These are phyloP conservation scores for Kobus ellipsiprymnus DNA, from an alignment of 2,113 vertebrate genomes.

Conservation along the genomic window DNA sequence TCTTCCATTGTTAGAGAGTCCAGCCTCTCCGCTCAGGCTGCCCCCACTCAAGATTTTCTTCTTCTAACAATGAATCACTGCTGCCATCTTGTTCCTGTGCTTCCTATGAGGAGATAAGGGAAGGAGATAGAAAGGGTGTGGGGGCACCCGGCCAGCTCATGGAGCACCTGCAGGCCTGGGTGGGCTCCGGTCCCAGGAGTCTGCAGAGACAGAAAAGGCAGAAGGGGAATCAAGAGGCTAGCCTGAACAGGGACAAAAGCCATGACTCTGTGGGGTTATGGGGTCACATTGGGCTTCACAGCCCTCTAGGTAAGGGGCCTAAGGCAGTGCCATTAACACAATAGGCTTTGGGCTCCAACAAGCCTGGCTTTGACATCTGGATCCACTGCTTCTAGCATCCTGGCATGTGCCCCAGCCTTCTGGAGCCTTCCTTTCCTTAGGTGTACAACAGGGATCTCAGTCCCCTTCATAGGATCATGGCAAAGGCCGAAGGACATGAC, in stretches of 20 bases:
- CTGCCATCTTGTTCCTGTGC: background rate
- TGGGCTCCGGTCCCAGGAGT: background rate
- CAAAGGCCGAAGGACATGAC: no score
- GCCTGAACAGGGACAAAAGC: background rate
- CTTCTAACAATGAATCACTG: slow-evolving; percentile 22
- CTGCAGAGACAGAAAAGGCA: background rate
- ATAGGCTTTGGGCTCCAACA: background rate
- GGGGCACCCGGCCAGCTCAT: fast-evolving
- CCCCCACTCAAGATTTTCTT: background rate
- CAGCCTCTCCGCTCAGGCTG: background rate
- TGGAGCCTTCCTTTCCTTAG: background rate
- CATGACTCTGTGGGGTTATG: background rate
- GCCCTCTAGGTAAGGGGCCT: background rate
- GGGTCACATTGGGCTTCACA: fast-evolving
- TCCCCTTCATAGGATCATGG: background rate
- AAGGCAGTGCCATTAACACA: background rate
- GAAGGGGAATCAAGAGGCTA: background rate
- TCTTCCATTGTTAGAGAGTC: background rate
- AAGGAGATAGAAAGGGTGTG: background rate
- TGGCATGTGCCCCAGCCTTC: background rate
- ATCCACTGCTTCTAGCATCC: background rate
- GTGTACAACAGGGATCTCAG: fast-evolving
- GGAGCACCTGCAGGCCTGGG: background rate
- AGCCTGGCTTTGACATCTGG: background rate
- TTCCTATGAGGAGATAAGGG: background rate